A percentile compares a stretch with the other conserved stretches of the same genome.
Conservation (phyloP, 2,888 invertebrate genomes). For the Drosophila niveifrons region DNA sequence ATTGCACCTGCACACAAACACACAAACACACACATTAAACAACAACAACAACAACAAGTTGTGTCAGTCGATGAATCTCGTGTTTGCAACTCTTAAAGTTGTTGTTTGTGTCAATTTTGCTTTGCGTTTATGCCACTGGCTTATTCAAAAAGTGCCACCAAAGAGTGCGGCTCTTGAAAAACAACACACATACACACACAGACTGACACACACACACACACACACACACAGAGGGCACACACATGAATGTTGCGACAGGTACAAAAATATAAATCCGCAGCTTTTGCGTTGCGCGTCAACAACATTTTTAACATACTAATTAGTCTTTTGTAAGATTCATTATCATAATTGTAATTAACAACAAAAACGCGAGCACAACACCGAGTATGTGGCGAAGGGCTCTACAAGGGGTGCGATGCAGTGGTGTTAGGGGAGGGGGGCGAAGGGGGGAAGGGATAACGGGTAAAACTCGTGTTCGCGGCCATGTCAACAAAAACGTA, state of each 20-base stretch:
- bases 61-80: slow-evolving; percentile 24
- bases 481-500: slow-evolving; percentile 62
- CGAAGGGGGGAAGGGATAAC: no score
- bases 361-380: slow-evolving; percentile 61
- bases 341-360: slow-evolving; percentile 81
- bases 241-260: slow-evolving; percentile 50
- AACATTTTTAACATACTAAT: slow-evolving; percentile 80
- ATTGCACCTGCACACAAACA: slow-evolving; percentile 1
- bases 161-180: slow-evolving; percentile 63
- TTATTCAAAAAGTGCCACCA: slow-evolving; percentile 44
- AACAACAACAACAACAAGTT: slow-evolving; percentile 52
- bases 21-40: background rate
- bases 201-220: slow-evolving; percentile 13
- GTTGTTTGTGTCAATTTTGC: slow-evolving; percentile 35
- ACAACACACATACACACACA: slow-evolving; percentile 26
- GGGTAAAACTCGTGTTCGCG: slow-evolving; percentile 30
- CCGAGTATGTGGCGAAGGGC: background rate
- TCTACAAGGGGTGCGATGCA: no score
- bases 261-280: slow-evolving; percentile 53
- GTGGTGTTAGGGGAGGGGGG: background rate
- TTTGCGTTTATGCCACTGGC: slow-evolving; percentile 36
- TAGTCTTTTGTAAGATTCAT: slow-evolving; percentile 80
- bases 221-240: slow-evolving; percentile 7
- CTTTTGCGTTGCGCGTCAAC: slow-evolving; percentile 59
- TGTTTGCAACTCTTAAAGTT: slow-evolving; percentile 21